Conservation (phyloP, 2,888 invertebrate genomes). For the Rhorus exstirpatorius region DNA sequence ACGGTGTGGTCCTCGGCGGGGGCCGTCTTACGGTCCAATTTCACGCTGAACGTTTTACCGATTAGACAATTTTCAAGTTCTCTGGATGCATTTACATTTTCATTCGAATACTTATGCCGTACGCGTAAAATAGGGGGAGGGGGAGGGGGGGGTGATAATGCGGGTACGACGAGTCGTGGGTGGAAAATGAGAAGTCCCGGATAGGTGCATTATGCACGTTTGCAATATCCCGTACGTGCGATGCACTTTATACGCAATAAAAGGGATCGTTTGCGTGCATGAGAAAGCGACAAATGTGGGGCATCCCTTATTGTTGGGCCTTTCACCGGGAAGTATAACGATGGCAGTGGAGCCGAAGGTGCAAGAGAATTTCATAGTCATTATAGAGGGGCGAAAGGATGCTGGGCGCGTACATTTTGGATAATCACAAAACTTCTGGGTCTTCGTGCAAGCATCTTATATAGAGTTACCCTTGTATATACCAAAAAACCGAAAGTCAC, state of each 20-base stretch:
- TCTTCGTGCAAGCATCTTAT: slow-evolving; percentile 33
- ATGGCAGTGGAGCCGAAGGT: background rate
- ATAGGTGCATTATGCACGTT: slow-evolving; percentile 47
- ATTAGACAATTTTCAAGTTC: slow-evolving; percentile 22
- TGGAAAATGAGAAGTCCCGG: slow-evolving; percentile 36
- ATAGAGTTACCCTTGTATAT: slow-evolving; percentile 5
- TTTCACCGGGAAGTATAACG: slow-evolving; percentile 53
- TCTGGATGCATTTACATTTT: slow-evolving; percentile 6
- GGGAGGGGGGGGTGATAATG: background rate
- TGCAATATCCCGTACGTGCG: slow-evolving; percentile 40
- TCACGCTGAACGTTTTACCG: slow-evolving; percentile 64
- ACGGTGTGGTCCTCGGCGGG: too few relatives aligned
- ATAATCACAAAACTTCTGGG: slow-evolving; percentile 32
- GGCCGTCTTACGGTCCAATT: slow-evolving; percentile 65
- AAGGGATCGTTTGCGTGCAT: slow-evolving; percentile 23
- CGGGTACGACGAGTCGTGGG: background rate
- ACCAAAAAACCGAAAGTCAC: too few relatives aligned
- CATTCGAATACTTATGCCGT: slow-evolving; percentile 10
- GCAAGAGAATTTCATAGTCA: background rate
- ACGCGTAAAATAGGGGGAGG: background rate
- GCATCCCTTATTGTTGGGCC: slow-evolving; percentile 45
- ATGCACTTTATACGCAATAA: slow-evolving; percentile 30
- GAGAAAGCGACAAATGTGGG: slow-evolving; percentile 33
- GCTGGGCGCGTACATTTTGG: background rate
- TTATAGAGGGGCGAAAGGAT: background rate